Conservation (phyloP, 2,797 vertebrate species). For the Lophius americanus region DNA sequence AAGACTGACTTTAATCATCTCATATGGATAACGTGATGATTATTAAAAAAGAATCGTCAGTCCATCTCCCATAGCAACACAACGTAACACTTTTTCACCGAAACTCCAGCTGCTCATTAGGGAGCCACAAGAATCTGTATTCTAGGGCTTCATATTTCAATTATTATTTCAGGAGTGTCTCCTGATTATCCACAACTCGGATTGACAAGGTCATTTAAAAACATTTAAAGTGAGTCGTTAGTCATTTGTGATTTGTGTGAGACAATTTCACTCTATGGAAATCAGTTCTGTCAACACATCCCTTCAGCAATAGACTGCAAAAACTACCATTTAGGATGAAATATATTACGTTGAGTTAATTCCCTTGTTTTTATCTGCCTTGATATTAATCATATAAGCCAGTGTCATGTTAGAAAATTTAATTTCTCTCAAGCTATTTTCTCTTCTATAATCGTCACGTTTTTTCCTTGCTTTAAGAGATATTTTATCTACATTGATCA, state of each 20-base stretch:
- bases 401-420: too few relatives aligned
- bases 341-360: too few relatives aligned
- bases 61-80: slow-evolving; percentile 12
- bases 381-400: too few relatives aligned
- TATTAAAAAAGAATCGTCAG: not conserved
- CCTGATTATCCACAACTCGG: slow-evolving; percentile 23
- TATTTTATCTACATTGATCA: too few relatives aligned
- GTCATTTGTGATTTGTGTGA: slow-evolving; percentile 32
- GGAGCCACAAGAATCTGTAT: not conserved
- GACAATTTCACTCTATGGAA: slow-evolving; percentile 44
- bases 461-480: too few relatives aligned
- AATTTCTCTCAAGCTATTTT: too few relatives aligned
- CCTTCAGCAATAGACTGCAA: too few relatives aligned
- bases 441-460: too few relatives aligned
- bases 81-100: not conserved
- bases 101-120: slow-evolving; percentile 3
- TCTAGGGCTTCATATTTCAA: not conserved
- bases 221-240: slow-evolving; percentile 34
- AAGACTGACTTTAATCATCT: too few relatives aligned
- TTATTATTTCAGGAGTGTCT: slow-evolving; percentile 44
- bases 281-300: slow-evolving; percentile 38
- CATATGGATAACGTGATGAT: too few relatives aligned
- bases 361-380: too few relatives aligned
- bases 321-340: too few relatives aligned
- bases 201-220: slow-evolving; percentile 39